Evolutionary conservation across 2,888 invertebrate species (phyloP).

Genomic region (Cenopis cana): DNA sequence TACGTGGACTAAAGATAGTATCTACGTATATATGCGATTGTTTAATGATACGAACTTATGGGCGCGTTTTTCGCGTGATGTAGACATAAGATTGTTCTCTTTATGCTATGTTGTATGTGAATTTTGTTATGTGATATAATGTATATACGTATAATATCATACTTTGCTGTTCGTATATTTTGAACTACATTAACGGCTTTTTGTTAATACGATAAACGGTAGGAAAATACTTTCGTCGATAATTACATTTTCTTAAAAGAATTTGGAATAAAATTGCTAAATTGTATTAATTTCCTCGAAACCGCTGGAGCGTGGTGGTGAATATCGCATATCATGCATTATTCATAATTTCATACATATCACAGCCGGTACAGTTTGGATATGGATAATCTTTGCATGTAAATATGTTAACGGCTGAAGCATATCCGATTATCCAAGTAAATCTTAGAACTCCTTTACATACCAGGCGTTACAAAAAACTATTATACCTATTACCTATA

Average conservation of each 20-base stretch:
- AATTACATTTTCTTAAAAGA: constrained; percentile 23
- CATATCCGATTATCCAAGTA: constrained; percentile 11
- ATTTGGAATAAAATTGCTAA: constrained; percentile 10
- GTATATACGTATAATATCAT: too few species aligned
- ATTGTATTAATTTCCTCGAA: constrained; percentile 27
- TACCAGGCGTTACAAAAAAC: too few species aligned
- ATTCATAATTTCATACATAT: constrained; percentile 30
- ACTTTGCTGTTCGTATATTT: background rate
- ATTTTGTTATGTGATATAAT: too few species aligned
- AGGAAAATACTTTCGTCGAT: constrained; percentile 4
- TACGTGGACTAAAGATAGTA: too few species aligned
- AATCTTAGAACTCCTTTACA: background rate
- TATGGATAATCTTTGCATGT: constrained; percentile 35
- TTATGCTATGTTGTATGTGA: too few species aligned
- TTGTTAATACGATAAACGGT: background rate
- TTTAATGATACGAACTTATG: too few species aligned
- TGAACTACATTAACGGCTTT: background rate
- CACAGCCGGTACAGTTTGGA: constrained; percentile 12
- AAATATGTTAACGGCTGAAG: constrained; percentile 23
- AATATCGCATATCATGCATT: constrained; percentile 30
- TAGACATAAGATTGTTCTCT: too few species aligned
- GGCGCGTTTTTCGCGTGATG: too few species aligned
- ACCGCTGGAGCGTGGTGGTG: constrained; percentile 9
- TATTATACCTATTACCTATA: too few species aligned
- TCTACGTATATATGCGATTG: too few species aligned